Evolutionary conservation across 35 echinoderm and acorn worm genomes (phyloP).

Genomic region (Anneissia japonica): DNA sequence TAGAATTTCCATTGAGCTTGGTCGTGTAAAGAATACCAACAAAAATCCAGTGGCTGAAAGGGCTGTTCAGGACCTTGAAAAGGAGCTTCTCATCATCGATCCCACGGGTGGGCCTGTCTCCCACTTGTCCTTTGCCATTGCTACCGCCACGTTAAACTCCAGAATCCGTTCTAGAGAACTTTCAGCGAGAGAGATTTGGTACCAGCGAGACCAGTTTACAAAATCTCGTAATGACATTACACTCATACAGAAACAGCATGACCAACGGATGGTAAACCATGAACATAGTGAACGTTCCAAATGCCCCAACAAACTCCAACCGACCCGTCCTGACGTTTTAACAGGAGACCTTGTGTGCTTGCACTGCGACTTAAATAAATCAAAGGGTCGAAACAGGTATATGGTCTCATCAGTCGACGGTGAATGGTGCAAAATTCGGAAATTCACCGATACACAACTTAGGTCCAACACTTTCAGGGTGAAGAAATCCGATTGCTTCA

Average conservation of each 20-base stretch:
- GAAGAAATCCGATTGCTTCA: constrained; percentile 33
- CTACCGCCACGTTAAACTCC: constrained; percentile 30
- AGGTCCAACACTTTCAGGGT: constrained; percentile 25
- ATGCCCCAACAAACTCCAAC: neutral
- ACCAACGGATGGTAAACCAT: constrained; percentile 29
- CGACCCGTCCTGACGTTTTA: neutral
- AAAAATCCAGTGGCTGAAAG: constrained; percentile 62
- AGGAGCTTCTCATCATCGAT: constrained; percentile 26
- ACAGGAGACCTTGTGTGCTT: constrained; percentile 44
- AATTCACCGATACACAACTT: constrained; percentile 47
- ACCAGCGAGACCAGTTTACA: constrained; percentile 62
- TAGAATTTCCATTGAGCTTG: constrained; percentile 44
- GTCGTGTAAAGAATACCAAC: constrained; percentile 41
- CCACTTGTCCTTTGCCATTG: constrained; percentile 22
- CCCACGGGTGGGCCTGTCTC: constrained; percentile 27
- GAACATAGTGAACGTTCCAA: constrained; percentile 23
- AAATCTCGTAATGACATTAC: constrained; percentile 23
- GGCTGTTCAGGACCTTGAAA: constrained; percentile 51
- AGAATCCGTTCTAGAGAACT: constrained; percentile 34
- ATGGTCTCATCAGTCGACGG: constrained; percentile 25
- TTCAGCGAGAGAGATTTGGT: constrained; percentile 53
- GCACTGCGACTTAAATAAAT: constrained; percentile 39
- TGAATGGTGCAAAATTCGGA: constrained; percentile 55
- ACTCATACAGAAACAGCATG: constrained; percentile 29
- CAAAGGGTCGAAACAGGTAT: constrained; percentile 20